Percentiles rank a stretch among this genome's conserved stretches.
Conservation (phyloP, 2,797 vertebrate genomes). For the Enteromius paludinosus region DNA sequence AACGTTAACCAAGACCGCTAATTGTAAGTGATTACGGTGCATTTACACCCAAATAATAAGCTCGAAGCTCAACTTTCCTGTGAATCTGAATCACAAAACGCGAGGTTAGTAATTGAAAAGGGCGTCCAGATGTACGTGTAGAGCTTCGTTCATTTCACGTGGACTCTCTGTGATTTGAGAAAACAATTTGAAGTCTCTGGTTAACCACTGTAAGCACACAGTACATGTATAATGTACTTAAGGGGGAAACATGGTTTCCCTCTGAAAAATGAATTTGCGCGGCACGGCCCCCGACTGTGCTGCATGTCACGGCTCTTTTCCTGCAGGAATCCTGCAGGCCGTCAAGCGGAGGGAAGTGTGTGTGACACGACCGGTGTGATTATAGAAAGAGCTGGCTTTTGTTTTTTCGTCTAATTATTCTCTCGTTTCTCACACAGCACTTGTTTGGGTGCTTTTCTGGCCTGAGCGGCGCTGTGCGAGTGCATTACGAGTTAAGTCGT, state of each 20-base stretch:
- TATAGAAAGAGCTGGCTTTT: not conserved
- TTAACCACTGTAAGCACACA: slow-evolving; percentile 73
- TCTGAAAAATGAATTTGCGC: slow-evolving; percentile 62
- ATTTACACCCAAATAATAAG: slow-evolving; percentile 23
- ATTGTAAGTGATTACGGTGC: slow-evolving; percentile 13
- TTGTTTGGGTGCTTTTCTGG: not conserved
- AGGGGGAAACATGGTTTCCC: slow-evolving; percentile 63
- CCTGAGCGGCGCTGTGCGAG: not conserved
- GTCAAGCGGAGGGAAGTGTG: not conserved
- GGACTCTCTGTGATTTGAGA: slow-evolving; percentile 69
- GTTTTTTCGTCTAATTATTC: slow-evolving; percentile 3
- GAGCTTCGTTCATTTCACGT: slow-evolving; percentile 54
- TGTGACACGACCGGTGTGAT: not conserved
- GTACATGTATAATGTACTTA: slow-evolving; percentile 71
- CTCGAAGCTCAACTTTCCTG: not conserved
- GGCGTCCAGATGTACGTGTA: slow-evolving; percentile 18
- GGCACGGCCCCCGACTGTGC: slow-evolving; percentile 48
- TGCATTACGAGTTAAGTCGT: not conserved
- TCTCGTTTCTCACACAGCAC: not conserved
- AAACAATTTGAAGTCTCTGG: slow-evolving; percentile 73
- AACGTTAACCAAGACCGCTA: slow-evolving; percentile 19
- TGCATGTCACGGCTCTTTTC: slow-evolving; percentile 9
- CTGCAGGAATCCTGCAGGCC: not conserved
- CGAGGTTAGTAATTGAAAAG: slow-evolving; percentile 30
- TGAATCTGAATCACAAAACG: not conserved